phyloP scores from a whole-genome alignment of 2,888 invertebrate species.

The Erannis defoliaria region DNA sequence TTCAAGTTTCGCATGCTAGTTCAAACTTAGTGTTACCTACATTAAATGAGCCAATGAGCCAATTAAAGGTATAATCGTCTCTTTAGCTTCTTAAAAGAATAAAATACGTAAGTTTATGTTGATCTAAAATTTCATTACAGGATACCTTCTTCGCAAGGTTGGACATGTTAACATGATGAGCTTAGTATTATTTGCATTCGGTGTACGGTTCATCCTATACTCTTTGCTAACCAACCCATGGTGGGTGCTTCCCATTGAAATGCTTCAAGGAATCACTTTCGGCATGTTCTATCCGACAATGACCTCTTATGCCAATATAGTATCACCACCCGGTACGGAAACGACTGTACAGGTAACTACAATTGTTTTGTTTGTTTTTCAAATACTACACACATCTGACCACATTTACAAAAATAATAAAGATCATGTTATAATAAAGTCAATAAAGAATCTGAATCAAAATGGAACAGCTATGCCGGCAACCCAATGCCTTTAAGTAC shows the following conservation, averaged over 20 bases:
- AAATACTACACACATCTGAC: no score
- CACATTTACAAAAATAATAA: no score
- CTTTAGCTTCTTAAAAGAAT: no score
- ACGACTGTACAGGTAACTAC: constrained; percentile 92
- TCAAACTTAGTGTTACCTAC: no score
- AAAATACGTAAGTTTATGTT: neutral
- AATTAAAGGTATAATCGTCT: no score
- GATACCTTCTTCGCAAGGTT: constrained; percentile 91
- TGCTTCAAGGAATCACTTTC: constrained; percentile 95
- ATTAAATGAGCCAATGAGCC: no score
- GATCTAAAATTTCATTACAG: constrained; percentile 66
- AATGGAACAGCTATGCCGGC: no score
- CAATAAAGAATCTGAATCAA: no score
- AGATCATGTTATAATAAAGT: no score
- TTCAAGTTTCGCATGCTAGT: no score
- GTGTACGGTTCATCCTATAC: constrained; percentile 93
- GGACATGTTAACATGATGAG: constrained; percentile 95
- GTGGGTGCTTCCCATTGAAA: constrained; percentile 94
- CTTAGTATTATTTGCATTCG: constrained; percentile 92
- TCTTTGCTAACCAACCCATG: constrained; percentile 93
- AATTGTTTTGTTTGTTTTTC: neutral
- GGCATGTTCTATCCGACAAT: constrained; percentile 96
- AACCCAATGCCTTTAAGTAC: no score
- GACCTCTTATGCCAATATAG: constrained; percentile 94
- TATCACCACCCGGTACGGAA: constrained; percentile 94